Base-by-base conservation (phyloP, 2,888 invertebrate genomes). In the Flabesymbios commensalis region DNA sequence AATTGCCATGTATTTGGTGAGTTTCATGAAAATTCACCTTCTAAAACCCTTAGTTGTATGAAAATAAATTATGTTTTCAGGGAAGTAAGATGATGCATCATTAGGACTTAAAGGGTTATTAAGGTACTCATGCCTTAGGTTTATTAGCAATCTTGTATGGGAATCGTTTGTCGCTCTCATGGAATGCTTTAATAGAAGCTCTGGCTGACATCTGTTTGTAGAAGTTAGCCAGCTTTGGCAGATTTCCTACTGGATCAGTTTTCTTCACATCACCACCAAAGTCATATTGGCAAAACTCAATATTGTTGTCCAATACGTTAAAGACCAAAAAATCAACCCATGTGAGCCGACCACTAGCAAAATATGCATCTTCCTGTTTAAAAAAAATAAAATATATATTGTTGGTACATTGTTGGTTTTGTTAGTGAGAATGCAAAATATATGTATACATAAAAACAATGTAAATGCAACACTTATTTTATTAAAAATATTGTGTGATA, bases 261-360 rank as follows among this genome's bases (percentile, higher is more conserved):
- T 31, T 28, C 3, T 24, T n/a, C 19, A 22, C 5, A 17, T 43
- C 36, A 26, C 26, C 28, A 4, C 57, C 57, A 4, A 61, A 61
- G 43, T 63, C 51, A n/a, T 36, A 63, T 19, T 29, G 32, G 14
- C 42, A 43, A 31, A 61, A 63, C n/a, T 58, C 51, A 10, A 47
- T 29, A 33, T 63, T 59, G 36, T 24, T 45, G 28, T 63, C 63
- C 7, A 63, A 17, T 17, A 51, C n/a, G 29, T 63, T 52, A 57
- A 63, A 63, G 10, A 60, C 43, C 2, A 57, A 28, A 24, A 60
- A 51, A 33, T 63, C 63, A 10, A 61, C 52, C 59, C 59, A 63
- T 0, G 63, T 63, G 41, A 63, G 17, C 4, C 62, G 43, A 14
- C 22, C 62, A 52, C 19, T 7, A 52, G 32, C 19, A 52, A 32